phyloP scores from a whole-genome alignment of 2,797 vertebrate genomes.

The Poecile montanus region DNA sequence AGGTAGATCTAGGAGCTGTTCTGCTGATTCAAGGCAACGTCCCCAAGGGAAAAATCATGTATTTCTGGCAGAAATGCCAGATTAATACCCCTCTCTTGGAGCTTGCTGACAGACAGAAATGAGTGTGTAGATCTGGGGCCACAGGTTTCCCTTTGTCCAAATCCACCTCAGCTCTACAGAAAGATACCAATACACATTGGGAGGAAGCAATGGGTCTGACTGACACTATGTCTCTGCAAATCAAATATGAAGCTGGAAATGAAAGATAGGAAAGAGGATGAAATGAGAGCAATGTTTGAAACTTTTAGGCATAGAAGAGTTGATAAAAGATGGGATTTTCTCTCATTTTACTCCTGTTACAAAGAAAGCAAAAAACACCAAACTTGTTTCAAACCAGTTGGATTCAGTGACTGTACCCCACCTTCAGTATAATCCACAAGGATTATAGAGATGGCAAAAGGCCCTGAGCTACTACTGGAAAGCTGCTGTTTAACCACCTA shows the following conservation, averaged over 20 bases:
- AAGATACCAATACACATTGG: neutral
- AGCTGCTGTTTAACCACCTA: neutral
- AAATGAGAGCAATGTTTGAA: neutral
- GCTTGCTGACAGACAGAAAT: neutral
- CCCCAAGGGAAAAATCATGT: neutral
- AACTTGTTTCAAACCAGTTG: neutral
- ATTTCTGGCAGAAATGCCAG: neutral
- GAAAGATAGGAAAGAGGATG: neutral
- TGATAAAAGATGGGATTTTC: neutral
- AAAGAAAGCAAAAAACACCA: neutral
- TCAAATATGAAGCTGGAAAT: neutral
- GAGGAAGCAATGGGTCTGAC: neutral
- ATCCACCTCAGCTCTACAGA: neutral
- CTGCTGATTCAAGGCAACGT: neutral
- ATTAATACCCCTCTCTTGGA: neutral
- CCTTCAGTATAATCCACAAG: neutral
- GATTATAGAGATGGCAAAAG: neutral
- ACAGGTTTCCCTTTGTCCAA: neutral
- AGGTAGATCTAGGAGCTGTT: neutral
- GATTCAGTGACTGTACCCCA: neutral
- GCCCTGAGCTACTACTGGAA: neutral
- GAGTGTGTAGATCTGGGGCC: neutral
- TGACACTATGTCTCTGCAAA: accelerated
- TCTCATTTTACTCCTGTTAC: neutral
- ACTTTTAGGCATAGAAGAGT: neutral